A percentile compares a stretch with the other conserved stretches of the same genome.
Conservation (phyloP, 2,888 invertebrate genomes). For the Xestia xanthographa region DNA sequence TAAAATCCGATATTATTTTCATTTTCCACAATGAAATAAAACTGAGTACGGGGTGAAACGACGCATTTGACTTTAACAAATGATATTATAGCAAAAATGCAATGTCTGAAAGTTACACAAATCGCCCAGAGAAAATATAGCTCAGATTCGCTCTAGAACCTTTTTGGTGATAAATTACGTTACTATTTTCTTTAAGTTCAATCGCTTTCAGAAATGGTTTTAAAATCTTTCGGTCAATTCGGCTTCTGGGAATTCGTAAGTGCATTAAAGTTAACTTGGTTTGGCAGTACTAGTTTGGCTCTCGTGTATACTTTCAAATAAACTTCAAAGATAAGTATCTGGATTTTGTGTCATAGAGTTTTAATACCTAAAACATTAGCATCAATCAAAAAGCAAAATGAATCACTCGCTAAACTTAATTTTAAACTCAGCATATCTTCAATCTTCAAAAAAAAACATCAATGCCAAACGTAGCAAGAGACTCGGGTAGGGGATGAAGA, state of each 20-base stretch:
- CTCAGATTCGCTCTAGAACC: slow-evolving; percentile 51
- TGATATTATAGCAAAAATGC: slow-evolving; percentile 67
- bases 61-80: slow-evolving; percentile 71
- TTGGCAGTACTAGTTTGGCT: neutral
- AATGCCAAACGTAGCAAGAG: slow-evolving; percentile 35
- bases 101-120: slow-evolving; percentile 61
- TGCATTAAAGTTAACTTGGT: slow-evolving; percentile 31
- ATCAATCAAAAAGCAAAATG: neutral
- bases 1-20: slow-evolving; percentile 62
- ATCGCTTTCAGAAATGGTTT: slow-evolving; percentile 50
- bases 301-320: neutral
- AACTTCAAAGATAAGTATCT: neutral
- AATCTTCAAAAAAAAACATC: slow-evolving; percentile 45
- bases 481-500: slow-evolving; percentile 16
- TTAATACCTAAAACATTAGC: neutral
- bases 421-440: slow-evolving; percentile 41
- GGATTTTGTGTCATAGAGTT: neutral
- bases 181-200: slow-evolving; percentile 51
- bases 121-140: slow-evolving; percentile 59
- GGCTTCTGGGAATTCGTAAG: slow-evolving; percentile 10
- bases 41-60: slow-evolving; percentile 66
- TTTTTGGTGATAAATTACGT: slow-evolving; percentile 62
- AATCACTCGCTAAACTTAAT: slow-evolving; percentile 31
- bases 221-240: slow-evolving; percentile 34
- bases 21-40: slow-evolving; percentile 57